phyloP scores from a whole-genome alignment of 1,140 invertebrate genomes.

The Penaeus chinensis region DNA sequence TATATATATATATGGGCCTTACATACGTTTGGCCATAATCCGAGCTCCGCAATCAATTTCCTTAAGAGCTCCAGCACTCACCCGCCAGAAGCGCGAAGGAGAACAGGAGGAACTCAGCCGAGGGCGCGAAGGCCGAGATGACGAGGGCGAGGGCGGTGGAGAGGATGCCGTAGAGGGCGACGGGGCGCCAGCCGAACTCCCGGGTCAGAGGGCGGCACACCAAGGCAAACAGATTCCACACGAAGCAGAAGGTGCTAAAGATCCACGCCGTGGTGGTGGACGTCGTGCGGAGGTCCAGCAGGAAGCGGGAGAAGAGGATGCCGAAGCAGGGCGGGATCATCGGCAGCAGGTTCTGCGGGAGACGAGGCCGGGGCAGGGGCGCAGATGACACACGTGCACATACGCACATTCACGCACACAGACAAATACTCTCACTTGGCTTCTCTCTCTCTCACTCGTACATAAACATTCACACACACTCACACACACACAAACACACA shows the following conservation, averaged over 20 bases:
- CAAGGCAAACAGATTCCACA: constrained; percentile 23
- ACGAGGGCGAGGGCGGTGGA: constrained; percentile 31
- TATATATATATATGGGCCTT: too few species aligned
- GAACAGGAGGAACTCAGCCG: constrained; percentile 8
- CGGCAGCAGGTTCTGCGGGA: constrained; percentile 34
- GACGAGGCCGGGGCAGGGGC: too few species aligned
- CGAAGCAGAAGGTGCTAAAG: constrained; percentile 39
- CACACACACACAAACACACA: too few species aligned
- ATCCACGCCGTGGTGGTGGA: constrained; percentile 37
- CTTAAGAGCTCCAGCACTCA: too few species aligned
- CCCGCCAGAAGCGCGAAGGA: constrained; percentile 25
- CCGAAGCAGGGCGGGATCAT: constrained; percentile 43
- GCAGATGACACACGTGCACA: too few species aligned
- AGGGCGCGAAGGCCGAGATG: constrained; percentile 35
- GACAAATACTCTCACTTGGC: too few species aligned
- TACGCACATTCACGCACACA: too few species aligned
- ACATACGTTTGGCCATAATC: too few species aligned
- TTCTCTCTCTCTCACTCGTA: too few species aligned
- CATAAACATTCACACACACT: neutral
- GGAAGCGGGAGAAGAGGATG: constrained; percentile 45
- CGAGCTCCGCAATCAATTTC: too few species aligned
- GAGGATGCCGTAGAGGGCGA: constrained; percentile 39
- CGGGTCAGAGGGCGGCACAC: constrained; percentile 1
- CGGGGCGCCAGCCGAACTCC: constrained; percentile 41
- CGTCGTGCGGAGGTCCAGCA: constrained; percentile 36